A percentile compares a stretch with the other conserved stretches of the same genome.
These are phyloP conservation scores for Atrina japonica DNA, from an alignment of 2,888 invertebrate genomes.

Conservation along the genomic window DNA sequence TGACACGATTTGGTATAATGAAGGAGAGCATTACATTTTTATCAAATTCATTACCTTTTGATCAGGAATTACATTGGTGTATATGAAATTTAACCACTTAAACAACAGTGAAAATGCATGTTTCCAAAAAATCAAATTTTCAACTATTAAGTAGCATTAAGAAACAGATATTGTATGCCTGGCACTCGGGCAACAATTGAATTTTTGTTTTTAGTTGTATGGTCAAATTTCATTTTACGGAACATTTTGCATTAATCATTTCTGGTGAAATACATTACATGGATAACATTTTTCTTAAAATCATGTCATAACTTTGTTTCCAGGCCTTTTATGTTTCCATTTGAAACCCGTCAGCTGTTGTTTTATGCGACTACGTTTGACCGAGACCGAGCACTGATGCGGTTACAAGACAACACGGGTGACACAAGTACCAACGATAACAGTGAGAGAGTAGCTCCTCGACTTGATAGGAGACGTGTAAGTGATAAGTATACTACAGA, in stretches of 20 bases:
- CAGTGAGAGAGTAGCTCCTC: constrained; percentile 91
- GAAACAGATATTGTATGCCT: not conserved
- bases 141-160: not conserved
- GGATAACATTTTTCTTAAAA: no score
- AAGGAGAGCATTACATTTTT: no score
- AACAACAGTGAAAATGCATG: no score
- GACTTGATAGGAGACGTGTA: constrained; percentile 93
- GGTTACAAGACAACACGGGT: constrained; percentile 92
- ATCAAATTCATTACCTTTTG: no score
- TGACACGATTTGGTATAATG: no score
- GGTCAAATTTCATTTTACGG: not conserved
- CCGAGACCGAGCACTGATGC: constrained; percentile 94
- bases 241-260: no score
- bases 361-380: constrained; percentile 99
- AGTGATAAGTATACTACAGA: constrained; percentile 9
- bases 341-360: constrained; percentile 96
- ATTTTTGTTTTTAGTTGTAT: not conserved
- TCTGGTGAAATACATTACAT: no score
- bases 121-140: no score
- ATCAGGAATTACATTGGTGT: no score
- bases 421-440: constrained; percentile 81
- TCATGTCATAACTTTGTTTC: constrained; percentile 39
- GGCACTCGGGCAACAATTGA: no score
- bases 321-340: constrained; percentile 97
- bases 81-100: no score